Base-by-base conservation (phyloP, 2,797 vertebrate genomes). In the Oreochromis mossambicus region DNA sequence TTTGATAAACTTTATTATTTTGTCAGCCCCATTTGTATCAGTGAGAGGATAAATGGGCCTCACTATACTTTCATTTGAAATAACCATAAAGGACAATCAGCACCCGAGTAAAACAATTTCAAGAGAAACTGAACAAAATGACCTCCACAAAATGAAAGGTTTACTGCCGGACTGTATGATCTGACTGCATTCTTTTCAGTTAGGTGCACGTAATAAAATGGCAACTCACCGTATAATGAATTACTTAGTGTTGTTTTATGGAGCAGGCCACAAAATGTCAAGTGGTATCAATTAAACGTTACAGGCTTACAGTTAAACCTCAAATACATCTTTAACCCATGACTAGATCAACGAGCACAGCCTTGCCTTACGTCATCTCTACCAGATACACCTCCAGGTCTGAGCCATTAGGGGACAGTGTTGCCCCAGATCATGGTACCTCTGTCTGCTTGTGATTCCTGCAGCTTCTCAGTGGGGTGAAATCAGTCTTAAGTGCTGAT, bases 401-500 rank as follows among this genome's bases (percentile, higher is more conserved):
- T 81, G 85, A 92, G 85, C 96, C 97, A 66, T 95, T 91, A 0
- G 98, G 97, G 90, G 96, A 96, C 86, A 93, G 93, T 89, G 95
- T 96, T 94, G 94, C 89, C 79, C 95, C 95, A 55, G 91, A 87
- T 46, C 89, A 94, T 48, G 82, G 88, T 79, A 56, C 34, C 80
- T 2, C 29, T 68, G 8, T 61, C 75, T 66, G 32, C 43, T 80
- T 68, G 38, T 51, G 17, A 9, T 63, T 46, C 82, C 54, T 75
- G 15, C 73, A 70, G 79, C 83, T 83, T 84, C 88, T 88, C 78
- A 55, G 54, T 83, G 78, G 85, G 83, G 75, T 89, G 86, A 88
- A 81, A 90, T 87, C 87, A 79, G 80, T 89, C 87, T 89, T 79
- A 81, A 91, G 78, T 87, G 86, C 91, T 94, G 92, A 91, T 93